Evolutionary conservation across 2,113 vertebrate genomes (phyloP).

Genomic region (Marcusenius ussheri): DNA sequence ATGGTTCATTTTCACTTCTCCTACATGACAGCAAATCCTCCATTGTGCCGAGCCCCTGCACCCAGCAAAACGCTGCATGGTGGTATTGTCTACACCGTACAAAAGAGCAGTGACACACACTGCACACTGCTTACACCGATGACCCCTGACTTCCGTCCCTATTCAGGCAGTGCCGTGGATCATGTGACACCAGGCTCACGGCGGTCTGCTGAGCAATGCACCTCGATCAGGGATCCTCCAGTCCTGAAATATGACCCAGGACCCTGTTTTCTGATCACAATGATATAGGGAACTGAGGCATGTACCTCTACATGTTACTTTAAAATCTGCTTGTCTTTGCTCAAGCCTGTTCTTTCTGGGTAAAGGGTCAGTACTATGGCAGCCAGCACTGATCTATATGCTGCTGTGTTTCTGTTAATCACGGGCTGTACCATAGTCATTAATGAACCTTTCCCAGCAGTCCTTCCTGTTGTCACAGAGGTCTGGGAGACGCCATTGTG

Average conservation of each 20-base stretch:
- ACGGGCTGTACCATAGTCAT: not conserved
- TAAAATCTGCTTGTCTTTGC: not conserved
- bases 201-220: slow-evolving; percentile 33
- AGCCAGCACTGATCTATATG: not conserved
- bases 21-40: slow-evolving; percentile 5
- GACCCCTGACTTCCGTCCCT: slow-evolving; percentile 39
- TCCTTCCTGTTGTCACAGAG: not conserved
- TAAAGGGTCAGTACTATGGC: not conserved
- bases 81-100: slow-evolving; percentile 45
- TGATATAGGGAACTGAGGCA: not conserved
- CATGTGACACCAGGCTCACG: slow-evolving; percentile 37
- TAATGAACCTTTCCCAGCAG: not conserved
- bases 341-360: not conserved
- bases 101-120: slow-evolving; percentile 51
- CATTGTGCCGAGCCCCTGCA: not conserved
- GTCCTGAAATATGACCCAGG: slow-evolving; percentile 31
- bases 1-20: not conserved
- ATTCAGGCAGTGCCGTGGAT: slow-evolving; percentile 47
- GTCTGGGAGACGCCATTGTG: not conserved
- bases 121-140: slow-evolving; percentile 40
- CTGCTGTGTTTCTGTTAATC: not conserved
- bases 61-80: slow-evolving; percentile 27
- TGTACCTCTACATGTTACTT: not conserved
- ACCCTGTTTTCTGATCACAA: slow-evolving; percentile 39
- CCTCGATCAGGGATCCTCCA: slow-evolving; percentile 42